phyloP scores from a whole-genome alignment of 1,140 invertebrate species.

The Heliothis subflexa region DNA sequence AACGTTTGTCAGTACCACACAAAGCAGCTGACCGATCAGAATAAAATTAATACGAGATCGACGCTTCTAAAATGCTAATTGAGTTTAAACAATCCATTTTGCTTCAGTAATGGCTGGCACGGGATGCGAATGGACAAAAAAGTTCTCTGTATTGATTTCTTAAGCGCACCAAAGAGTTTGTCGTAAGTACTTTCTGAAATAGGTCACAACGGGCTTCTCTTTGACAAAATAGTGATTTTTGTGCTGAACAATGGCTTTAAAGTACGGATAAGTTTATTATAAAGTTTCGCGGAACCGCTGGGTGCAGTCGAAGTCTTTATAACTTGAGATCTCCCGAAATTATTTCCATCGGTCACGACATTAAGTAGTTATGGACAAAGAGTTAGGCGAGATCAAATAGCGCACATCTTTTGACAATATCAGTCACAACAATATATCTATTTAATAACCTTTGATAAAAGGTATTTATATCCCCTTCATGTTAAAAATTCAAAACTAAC shows the following conservation, averaged over 20 bases:
- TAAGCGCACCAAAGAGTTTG: slow-evolving; percentile 28
- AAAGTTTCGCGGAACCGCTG: not conserved
- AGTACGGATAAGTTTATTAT: slow-evolving; percentile 4
- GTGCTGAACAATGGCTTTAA: slow-evolving; percentile 14
- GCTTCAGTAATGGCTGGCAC: slow-evolving; percentile 36
- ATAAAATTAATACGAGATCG: slow-evolving; percentile 36
- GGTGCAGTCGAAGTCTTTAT: not conserved
- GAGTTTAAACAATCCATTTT: slow-evolving; percentile 47
- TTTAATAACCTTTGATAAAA: no score
- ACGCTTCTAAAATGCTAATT: slow-evolving; percentile 45
- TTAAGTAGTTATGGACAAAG: not conserved
- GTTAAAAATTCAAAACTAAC: not conserved
- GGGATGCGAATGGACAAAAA: slow-evolving; percentile 37
- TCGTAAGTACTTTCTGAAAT: slow-evolving; percentile 35
- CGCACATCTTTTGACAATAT: no score
- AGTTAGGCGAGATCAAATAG: not conserved
- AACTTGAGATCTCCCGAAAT: not conserved
- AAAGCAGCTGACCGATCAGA: slow-evolving; percentile 37
- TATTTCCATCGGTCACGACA: not conserved
- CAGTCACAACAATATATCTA: no score
- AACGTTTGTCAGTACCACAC: slow-evolving; percentile 9
- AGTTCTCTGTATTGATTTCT: slow-evolving; percentile 34
- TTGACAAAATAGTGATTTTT: slow-evolving; percentile 39
- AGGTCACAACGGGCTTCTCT: slow-evolving; percentile 33
- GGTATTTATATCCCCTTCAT: not conserved